Percentiles rank a stretch among this genome's conserved stretches.
Evolutionary conservation across 2,113 vertebrate genomes (phyloP).

Genomic region (Mobula birostris): DNA sequence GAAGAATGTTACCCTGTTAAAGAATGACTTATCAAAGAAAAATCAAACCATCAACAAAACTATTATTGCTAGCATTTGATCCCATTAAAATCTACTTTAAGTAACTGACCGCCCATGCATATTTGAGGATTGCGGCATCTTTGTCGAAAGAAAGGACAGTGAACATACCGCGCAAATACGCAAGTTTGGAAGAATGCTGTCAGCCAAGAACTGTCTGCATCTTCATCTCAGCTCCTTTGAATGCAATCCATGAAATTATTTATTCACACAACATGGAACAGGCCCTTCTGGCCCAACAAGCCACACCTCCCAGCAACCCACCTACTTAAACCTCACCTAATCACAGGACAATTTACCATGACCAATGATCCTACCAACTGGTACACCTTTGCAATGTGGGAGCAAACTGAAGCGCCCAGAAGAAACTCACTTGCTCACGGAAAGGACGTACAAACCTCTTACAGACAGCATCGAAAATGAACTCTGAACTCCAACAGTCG

Average conservation of each 20-base stretch:
- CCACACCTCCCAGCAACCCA: too few species aligned
- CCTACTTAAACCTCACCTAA: too few species aligned
- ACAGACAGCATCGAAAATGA: too few species aligned
- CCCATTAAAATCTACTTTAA: not conserved
- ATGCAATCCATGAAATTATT: not conserved
- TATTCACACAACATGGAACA: too few species aligned
- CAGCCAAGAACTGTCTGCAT: constrained; percentile 45
- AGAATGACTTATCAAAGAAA: not conserved
- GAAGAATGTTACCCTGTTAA: not conserved
- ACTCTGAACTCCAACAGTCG: too few species aligned
- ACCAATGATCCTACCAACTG: too few species aligned
- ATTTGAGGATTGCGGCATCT: not conserved
- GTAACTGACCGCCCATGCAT: not conserved
- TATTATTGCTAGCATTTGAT: not conserved
- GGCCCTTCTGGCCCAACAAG: too few species aligned
- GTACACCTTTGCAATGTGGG: too few species aligned
- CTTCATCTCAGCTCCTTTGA: constrained; percentile 45
- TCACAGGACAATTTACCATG: too few species aligned
- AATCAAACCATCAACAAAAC: not conserved
- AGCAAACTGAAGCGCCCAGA: too few species aligned
- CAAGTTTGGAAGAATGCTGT: constrained; percentile 42
- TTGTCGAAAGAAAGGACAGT: not conserved
- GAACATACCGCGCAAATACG: constrained; percentile 42
- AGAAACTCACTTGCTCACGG: too few species aligned
- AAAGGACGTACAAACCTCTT: too few species aligned